Conservation (phyloP, 1,140 invertebrate genomes). For the Octopus sinensis region DNA sequence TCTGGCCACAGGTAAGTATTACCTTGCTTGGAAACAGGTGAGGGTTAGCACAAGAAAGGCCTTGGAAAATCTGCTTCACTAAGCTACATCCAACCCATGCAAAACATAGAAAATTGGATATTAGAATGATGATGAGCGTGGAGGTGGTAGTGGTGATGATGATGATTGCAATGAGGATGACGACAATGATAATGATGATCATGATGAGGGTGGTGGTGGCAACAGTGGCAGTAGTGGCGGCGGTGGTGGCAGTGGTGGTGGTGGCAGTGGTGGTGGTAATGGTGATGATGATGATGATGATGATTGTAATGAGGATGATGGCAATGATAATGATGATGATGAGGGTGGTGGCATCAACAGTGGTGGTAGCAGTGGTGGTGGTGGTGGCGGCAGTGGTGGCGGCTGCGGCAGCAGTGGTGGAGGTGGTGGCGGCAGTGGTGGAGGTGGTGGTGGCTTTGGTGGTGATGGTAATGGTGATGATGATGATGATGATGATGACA, state of each 20-base stretch:
- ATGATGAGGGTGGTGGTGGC: not conserved
- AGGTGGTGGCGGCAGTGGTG: not conserved
- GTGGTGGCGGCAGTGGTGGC: not conserved
- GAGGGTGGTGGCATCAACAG: not conserved
- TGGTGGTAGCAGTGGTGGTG: not conserved
- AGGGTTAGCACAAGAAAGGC: too few relatives aligned
- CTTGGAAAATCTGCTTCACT: too few relatives aligned
- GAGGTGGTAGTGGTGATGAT: too few relatives aligned
- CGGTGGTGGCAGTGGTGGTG: not conserved
- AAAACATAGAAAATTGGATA: too few relatives aligned
- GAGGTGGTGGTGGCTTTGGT: not conserved
- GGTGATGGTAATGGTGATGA: slow-evolving; percentile 6
- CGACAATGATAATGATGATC: too few relatives aligned
- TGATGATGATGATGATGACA: slow-evolving; percentile 17
- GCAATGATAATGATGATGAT: too few relatives aligned
- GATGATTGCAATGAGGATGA: not conserved
- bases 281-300: slow-evolving; percentile 16
- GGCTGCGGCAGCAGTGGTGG: not conserved
- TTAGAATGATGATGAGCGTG: too few relatives aligned
- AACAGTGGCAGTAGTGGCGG: not conserved
- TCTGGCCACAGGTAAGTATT: too few relatives aligned
- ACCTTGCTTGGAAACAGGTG: too few relatives aligned
- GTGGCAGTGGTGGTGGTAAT: slow-evolving; percentile 7
- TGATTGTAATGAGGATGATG: not conserved
- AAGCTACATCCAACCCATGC: too few relatives aligned